Conservation (phyloP, 2,888 invertebrate genomes). For the Hecatera dysodea region DNA sequence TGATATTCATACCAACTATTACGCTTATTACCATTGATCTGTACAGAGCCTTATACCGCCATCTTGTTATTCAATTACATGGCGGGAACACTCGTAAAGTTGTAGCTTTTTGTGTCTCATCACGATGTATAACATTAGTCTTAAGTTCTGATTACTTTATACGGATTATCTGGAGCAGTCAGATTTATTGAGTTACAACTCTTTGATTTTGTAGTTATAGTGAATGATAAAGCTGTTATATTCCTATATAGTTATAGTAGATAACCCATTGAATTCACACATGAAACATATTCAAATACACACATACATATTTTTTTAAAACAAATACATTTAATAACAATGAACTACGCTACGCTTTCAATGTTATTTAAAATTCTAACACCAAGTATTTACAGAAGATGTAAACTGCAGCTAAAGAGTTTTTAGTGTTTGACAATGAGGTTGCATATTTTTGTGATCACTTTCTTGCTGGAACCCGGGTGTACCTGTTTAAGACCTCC, state of each 20-base stretch:
- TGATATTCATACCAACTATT: neutral
- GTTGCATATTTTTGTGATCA: too few relatives aligned
- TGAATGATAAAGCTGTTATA: neutral
- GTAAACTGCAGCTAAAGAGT: too few relatives aligned
- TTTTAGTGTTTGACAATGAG: too few relatives aligned
- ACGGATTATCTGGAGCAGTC: conserved; percentile 23
- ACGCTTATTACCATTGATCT: conserved; percentile 3
- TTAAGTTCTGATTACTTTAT: conserved; percentile 25
- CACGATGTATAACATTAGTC: conserved; percentile 56
- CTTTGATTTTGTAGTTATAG: neutral
- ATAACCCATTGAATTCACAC: neutral
- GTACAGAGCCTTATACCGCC: conserved; percentile 50
- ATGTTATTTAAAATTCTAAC: neutral
- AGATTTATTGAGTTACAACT: neutral
- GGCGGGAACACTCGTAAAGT: conserved; percentile 65
- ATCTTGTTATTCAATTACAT: conserved; percentile 69
- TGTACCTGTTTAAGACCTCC: too few relatives aligned
- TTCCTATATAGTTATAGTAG: neutral
- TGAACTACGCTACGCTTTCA: too few relatives aligned
- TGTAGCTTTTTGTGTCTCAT: conserved; percentile 62
- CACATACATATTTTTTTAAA: too few relatives aligned
- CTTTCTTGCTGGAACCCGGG: too few relatives aligned
- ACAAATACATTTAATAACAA: too few relatives aligned
- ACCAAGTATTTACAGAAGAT: too few relatives aligned
- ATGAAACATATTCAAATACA: neutral